Evolutionary conservation across 2,888 invertebrate species (phyloP).

Genomic region (Protophormia terraenovae): DNA sequence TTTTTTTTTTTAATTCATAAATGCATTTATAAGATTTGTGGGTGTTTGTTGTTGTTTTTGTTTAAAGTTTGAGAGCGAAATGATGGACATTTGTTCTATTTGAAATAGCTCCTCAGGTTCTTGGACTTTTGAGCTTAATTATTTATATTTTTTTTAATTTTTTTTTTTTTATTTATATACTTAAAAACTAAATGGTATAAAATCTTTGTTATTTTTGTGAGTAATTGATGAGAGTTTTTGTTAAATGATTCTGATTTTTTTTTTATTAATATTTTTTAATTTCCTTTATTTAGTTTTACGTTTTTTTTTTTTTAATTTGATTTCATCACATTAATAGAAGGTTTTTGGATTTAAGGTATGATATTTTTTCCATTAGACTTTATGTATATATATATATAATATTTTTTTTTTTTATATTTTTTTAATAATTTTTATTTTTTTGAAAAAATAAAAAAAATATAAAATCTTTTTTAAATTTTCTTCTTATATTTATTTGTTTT

Average conservation of each 20-base stretch:
- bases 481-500: not conserved
- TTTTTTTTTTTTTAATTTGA: conserved; percentile 27
- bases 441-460: conserved; percentile 63
- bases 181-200: conserved; percentile 59
- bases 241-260: conserved; percentile 5
- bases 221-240: conserved; percentile 44
- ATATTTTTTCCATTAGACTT: conserved; percentile 52
- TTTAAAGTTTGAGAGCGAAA: conserved; percentile 37
- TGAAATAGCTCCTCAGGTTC: conserved; percentile 42
- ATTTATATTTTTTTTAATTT: conserved; percentile 2
- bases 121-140: conserved; percentile 64
- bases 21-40: conserved; percentile 60
- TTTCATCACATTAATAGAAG: conserved; percentile 64
- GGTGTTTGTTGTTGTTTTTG: conserved; percentile 27
- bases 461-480: conserved; percentile 49
- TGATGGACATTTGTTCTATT: conserved; percentile 8
- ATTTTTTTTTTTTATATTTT: conserved; percentile 18
- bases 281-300: conserved; percentile 14
- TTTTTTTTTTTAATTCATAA: conserved; percentile 25
- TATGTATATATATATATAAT: conserved; percentile 19
- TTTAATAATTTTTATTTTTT: conserved; percentile 39
- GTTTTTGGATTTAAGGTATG: conserved; percentile 52
- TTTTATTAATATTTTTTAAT: not conserved
- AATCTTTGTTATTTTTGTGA: conserved; percentile 50
- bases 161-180: not conserved